Conservation (phyloP, 2,113 vertebrate species). For the Nibea coibor region DNA sequence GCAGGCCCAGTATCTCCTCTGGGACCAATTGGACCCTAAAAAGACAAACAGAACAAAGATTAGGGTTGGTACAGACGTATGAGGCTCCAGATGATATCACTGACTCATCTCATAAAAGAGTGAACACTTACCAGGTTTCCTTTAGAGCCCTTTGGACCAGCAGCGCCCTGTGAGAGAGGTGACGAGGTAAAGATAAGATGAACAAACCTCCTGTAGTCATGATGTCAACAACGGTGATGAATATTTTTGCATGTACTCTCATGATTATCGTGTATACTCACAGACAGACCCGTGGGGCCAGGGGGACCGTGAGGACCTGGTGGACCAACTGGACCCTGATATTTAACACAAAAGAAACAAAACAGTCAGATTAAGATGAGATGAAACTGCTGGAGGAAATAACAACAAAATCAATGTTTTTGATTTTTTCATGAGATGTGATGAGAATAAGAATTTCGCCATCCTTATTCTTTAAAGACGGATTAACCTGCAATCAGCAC, state of each 20-base stretch:
- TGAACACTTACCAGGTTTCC: constrained; percentile 77
- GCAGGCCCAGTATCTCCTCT: constrained; percentile 91
- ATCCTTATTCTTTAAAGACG: not conserved
- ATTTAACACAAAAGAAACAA: constrained; percentile 3
- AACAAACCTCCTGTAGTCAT: not conserved
- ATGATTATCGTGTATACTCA: constrained; percentile 78
- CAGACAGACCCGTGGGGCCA: constrained; percentile 91
- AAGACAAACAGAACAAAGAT: not conserved
- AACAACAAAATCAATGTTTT: not conserved
- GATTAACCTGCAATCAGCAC: not conserved
- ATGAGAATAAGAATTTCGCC: not conserved
- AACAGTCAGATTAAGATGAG: not conserved
- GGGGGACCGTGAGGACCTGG: constrained; percentile 88
- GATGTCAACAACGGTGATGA: not conserved
- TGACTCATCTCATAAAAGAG: not conserved
- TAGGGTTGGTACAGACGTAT: not conserved
- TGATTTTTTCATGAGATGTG: not conserved
- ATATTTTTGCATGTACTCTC: not conserved
- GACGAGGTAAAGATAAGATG: not conserved
- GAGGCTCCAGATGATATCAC: not conserved
- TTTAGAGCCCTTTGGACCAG: constrained; percentile 82
- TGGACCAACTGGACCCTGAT: constrained; percentile 89
- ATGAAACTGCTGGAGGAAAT: not conserved
- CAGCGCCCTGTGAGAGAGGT: constrained; percentile 69
- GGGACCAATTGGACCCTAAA: constrained; percentile 92